phyloP scores from a whole-genome alignment of 2,797 vertebrate species.

The Semotilus atromaculatus region DNA sequence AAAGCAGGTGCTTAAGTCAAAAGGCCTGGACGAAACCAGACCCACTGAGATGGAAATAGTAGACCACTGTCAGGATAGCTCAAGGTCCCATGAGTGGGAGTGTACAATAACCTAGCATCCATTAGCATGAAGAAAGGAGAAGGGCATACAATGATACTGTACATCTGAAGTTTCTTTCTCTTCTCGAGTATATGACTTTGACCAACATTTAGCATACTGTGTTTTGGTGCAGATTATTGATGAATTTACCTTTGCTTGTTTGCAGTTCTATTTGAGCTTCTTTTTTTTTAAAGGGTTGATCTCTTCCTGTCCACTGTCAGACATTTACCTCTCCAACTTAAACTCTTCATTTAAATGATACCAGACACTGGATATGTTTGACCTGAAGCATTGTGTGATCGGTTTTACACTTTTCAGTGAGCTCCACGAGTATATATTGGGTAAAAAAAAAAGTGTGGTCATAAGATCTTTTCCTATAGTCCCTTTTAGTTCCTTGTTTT shows the following conservation, averaged over 20 bases:
- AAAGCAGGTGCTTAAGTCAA: slow-evolving; percentile 52
- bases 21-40: slow-evolving; percentile 53
- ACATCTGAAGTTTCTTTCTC: slow-evolving; percentile 4
- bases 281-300: not conserved
- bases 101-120: slow-evolving; percentile 48
- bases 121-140: slow-evolving; percentile 50
- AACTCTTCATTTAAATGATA: slow-evolving; percentile 14
- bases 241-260: not conserved
- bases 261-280: not conserved
- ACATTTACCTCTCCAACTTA: slow-evolving; percentile 31
- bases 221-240: not conserved
- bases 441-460: slow-evolving; percentile 10
- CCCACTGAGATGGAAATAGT: slow-evolving; percentile 52
- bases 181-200: slow-evolving; percentile 16
- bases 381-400: slow-evolving; percentile 28
- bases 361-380: slow-evolving; percentile 52
- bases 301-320: slow-evolving; percentile 29
- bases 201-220: slow-evolving; percentile 4
- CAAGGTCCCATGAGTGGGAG: slow-evolving; percentile 38
- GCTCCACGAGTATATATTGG: slow-evolving; percentile 1
- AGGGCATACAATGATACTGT: slow-evolving; percentile 10
- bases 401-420: slow-evolving; percentile 30
- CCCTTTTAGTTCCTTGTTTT: slow-evolving; percentile 5
- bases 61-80: slow-evolving; percentile 50
- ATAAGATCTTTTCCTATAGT: slow-evolving; percentile 40